phyloP scores from a whole-genome alignment of 2,113 vertebrate species.

The Nothobranchius kuhntae region DNA sequence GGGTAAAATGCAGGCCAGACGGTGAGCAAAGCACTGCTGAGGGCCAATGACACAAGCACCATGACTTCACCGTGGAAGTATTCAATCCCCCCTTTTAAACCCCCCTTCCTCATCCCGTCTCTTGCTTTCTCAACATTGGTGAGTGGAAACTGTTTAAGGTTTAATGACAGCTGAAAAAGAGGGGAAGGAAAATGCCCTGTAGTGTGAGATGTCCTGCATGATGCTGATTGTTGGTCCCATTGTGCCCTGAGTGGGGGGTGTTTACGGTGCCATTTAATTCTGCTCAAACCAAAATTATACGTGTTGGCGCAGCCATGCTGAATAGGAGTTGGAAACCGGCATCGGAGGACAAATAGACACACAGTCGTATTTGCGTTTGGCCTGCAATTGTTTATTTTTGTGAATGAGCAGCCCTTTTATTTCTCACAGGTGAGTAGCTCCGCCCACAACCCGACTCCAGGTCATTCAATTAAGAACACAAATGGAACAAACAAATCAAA shows the following conservation, averaged over 20 bases:
- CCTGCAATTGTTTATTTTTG: no score
- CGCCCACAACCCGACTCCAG: no score
- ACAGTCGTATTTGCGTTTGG: no score
- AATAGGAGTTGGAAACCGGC: no score
- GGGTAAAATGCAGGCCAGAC: slow-evolving; percentile 73
- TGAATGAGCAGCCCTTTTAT: no score
- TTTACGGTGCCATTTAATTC: neutral
- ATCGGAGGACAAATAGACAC: no score
- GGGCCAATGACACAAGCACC: slow-evolving; percentile 71
- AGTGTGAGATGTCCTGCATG: slow-evolving; percentile 14
- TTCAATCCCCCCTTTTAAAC: slow-evolving; percentile 58
- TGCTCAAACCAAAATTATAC: no score
- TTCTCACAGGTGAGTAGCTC: no score
- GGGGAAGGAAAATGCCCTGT: slow-evolving; percentile 29
- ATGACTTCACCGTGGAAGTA: slow-evolving; percentile 75
- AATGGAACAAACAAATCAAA: no score
- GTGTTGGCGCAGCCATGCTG: no score
- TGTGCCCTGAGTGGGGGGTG: slow-evolving; percentile 3
- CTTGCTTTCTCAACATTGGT: slow-evolving; percentile 46
- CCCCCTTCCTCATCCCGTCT: slow-evolving; percentile 48
- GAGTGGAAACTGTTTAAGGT: slow-evolving; percentile 66
- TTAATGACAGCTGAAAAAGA: slow-evolving; percentile 51
- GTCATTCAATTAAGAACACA: no score
- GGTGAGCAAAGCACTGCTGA: slow-evolving; percentile 64
- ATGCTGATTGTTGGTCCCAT: slow-evolving; percentile 24